Evolutionary conservation across 2,113 vertebrate species (phyloP), one percentile per base, ranked within the genome.

Genomic region (Protomyctophum bolini): DNA sequence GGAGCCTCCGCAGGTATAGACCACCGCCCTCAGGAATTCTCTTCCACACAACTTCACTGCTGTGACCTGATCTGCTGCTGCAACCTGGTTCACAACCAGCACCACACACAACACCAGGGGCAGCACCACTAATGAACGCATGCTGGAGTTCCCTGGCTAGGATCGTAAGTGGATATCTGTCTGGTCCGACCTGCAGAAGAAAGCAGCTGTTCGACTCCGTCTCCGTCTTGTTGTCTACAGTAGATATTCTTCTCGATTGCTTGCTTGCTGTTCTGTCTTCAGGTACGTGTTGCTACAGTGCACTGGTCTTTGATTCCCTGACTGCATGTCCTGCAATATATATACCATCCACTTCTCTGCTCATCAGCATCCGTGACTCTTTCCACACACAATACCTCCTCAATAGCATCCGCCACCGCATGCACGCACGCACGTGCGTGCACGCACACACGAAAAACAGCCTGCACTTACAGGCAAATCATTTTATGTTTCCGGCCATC

Each of bases 1-100:
- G 0, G 97, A 96, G n/a, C 94, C 94, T 0, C 96, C 96, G 0
- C 97, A 98, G 65, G 94, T 96, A 91, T 95, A 97, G 29, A 96
- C 86, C 0, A 97, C 86, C 0, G 96, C 95, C 6, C 95, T 75
- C 69, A 96, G 82, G 7, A 97, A 95, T 66, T 97, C 94, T 0
- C 91, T 87, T 0, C 96, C 96, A 0, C 96, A 98, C 68, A 98
- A 93, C 91, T 91, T 95, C 79, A 97, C 69, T 0, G 82, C 72
- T 51, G 56, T 90, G 3, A 86, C 89, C 45, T 3, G 33, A 41
- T 94, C 87, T 0, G 91, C 87, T 0, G 91, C 86, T 7, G 7
- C 51, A 1, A 65, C 93, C 49, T 83, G 73, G 0, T 33, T 47
- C 1, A 83, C 52, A 0, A 72, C 67, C 0, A 89, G 14, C 14